Evolutionary conservation across 2,888 invertebrate species (phyloP).

Genomic region (Digitonthophagus gazella): DNA sequence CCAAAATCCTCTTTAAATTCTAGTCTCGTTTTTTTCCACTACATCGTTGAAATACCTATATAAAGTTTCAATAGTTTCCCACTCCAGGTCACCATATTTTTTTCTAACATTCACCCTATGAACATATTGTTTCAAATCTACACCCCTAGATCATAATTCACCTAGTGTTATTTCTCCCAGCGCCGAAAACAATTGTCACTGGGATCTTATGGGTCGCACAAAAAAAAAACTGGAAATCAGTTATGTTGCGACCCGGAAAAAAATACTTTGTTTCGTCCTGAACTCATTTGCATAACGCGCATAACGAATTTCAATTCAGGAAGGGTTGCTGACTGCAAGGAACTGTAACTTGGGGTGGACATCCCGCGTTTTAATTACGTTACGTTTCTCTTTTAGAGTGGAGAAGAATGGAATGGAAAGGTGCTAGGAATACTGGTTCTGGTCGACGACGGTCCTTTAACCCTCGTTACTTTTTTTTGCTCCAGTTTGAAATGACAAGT

Average conservation of each 20-base stretch:
- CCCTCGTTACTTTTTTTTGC: too few species aligned
- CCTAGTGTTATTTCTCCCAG: too few species aligned
- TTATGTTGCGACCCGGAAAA: not conserved
- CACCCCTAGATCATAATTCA: not conserved
- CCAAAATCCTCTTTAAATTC: too few species aligned
- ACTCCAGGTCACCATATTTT: too few species aligned
- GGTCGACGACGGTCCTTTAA: too few species aligned
- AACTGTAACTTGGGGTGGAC: not conserved
- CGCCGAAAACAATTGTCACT: not conserved
- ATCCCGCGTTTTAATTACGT: not conserved
- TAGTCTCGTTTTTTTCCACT: too few species aligned
- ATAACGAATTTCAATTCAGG: not conserved
- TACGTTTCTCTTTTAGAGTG: not conserved
- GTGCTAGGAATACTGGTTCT: too few species aligned
- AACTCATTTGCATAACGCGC: not conserved
- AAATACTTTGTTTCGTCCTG: not conserved
- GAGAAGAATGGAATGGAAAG: not conserved
- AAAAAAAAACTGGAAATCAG: not conserved
- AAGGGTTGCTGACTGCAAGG: not conserved
- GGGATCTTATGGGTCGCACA: not conserved
- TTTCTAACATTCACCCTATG: too few species aligned
- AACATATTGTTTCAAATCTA: too few species aligned
- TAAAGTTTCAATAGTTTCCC: too few species aligned
- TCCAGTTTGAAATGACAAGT: too few species aligned
- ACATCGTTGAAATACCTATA: too few species aligned